Evolutionary conservation across 2,113 vertebrate species (phyloP), one percentile per base, ranked within the genome.

Genomic region (Machaerirhynchus nigripectus): DNA sequence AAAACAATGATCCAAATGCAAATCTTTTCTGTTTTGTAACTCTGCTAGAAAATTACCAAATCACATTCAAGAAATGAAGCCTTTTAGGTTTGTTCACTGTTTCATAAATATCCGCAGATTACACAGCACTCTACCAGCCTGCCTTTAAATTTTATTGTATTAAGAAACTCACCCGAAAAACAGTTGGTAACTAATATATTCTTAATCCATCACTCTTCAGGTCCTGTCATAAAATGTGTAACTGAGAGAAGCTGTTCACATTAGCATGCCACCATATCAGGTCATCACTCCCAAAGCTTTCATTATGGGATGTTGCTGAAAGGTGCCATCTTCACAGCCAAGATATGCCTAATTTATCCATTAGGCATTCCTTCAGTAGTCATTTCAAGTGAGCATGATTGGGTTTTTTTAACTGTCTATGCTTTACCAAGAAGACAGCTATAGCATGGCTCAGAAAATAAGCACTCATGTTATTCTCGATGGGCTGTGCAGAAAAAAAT

Each of bases 271-370:
- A 77, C 60, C 52, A 44, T 88, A 88, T 44, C 59, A 81, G 56
- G 75, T 80, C 68, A 84, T 91, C 67, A 23, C 39, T 92, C 64
- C 75, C 60, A 74, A 96, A 90, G 84, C 35, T 83, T 96, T 96
- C 71, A 71, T 53, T 60, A 82, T 52, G 68, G 56, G 59, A 90
- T 81, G 85, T 69, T 68, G 74, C 61, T 77, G 82, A 88, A 90
- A 83, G 60, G 53, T 78, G 88, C 64, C 71, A 88, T 64, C 78
- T 91, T 86, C 71, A 52, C 20, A 86, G 56, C 28, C 63, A 90
- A 90, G 71, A 95, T 79, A 47, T 74, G 68, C 44, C 63, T 86
- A 13, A 90, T 96, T 95, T 91, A 87, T 80, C 85, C 60, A 81
- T 93, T 92, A 83, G 42, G 39, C 47, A n/a, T 85, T 93, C 91